These are phyloP conservation scores for Myotis myotis DNA, from an alignment of 2,797 vertebrate genomes.

Conservation along the genomic window DNA sequence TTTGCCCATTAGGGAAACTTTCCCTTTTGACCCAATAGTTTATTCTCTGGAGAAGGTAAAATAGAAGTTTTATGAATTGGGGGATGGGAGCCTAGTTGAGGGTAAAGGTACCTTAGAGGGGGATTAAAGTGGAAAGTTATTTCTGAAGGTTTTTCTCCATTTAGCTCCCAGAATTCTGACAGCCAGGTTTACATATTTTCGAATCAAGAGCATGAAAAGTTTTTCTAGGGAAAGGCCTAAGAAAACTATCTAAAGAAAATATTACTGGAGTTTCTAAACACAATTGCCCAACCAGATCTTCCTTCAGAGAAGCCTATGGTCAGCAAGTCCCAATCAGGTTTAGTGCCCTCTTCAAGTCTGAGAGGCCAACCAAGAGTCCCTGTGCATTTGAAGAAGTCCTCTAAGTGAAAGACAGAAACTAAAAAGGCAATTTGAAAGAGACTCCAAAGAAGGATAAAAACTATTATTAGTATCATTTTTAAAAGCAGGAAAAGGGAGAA, in stretches of 20 bases:
- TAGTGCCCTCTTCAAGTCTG: background rate
- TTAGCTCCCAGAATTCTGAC: background rate
- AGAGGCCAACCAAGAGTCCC: background rate
- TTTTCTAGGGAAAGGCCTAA: background rate
- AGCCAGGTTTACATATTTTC: background rate
- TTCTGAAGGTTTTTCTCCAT: background rate
- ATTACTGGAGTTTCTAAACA: background rate
- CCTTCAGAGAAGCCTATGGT: background rate
- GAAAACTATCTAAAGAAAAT: background rate
- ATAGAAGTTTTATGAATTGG: background rate
- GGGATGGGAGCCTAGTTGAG: background rate
- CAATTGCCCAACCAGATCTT: background rate
- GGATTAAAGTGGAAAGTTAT: background rate
- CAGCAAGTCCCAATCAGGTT: background rate
- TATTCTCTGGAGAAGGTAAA: background rate
- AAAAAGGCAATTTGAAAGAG: background rate
- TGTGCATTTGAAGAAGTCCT: background rate
- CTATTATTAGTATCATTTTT: background rate
- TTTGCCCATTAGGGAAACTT: background rate
- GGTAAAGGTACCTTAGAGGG: background rate
- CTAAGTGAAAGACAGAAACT: background rate
- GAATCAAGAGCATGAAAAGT: background rate
- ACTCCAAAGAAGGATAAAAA: background rate
- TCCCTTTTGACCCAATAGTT: background rate
- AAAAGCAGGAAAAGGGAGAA: background rate